A percentile compares a stretch with the other conserved stretches of the same genome.
These are phyloP conservation scores for Bufo bufo DNA, from an alignment of 2,113 vertebrate genomes.

Conservation along the genomic window DNA sequence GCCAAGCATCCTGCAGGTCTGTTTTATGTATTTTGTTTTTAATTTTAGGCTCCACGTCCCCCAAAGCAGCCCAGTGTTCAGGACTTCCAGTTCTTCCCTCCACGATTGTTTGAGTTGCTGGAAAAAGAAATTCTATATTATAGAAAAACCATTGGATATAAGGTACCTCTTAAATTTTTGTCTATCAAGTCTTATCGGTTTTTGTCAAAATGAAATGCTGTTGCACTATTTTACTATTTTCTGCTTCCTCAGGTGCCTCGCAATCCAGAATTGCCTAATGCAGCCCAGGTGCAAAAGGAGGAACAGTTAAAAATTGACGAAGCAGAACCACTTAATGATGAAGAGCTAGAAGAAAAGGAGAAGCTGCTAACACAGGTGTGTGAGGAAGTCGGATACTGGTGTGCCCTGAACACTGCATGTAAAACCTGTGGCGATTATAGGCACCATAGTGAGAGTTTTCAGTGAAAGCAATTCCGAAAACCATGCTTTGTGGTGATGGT, in stretches of 20 bases:
- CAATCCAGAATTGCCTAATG: conserved; percentile 93
- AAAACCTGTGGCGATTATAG: neutral
- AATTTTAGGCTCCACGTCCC: conserved; percentile 90
- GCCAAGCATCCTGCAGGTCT: neutral
- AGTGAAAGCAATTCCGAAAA: neutral
- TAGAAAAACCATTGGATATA: conserved; percentile 99
- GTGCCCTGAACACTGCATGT: neutral
- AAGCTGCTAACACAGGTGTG: conserved; percentile 94
- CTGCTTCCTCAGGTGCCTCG: conserved; percentile 84
- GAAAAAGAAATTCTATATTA: conserved; percentile 99
- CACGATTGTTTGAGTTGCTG: conserved; percentile 93
- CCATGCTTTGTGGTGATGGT: too few relatives aligned
- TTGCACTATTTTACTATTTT: neutral
- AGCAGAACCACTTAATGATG: conserved; percentile 92
- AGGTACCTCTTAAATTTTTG: conserved; percentile 73
- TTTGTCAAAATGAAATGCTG: neutral
- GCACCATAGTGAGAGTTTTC: neutral
- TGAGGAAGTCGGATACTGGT: neutral
- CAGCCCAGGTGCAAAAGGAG: conserved; percentile 91
- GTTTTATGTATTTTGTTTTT: neutral
- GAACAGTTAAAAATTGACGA: conserved; percentile 97
- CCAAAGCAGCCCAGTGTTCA: conserved; percentile 98
- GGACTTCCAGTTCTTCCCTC: conserved; percentile 98
- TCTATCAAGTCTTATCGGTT: neutral
- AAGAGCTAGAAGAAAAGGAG: conserved; percentile 97